Percentiles rank a stretch among this genome's conserved stretches.
Conservation (phyloP, 2,888 invertebrate species). For the Scaptomyza polygonia region DNA sequence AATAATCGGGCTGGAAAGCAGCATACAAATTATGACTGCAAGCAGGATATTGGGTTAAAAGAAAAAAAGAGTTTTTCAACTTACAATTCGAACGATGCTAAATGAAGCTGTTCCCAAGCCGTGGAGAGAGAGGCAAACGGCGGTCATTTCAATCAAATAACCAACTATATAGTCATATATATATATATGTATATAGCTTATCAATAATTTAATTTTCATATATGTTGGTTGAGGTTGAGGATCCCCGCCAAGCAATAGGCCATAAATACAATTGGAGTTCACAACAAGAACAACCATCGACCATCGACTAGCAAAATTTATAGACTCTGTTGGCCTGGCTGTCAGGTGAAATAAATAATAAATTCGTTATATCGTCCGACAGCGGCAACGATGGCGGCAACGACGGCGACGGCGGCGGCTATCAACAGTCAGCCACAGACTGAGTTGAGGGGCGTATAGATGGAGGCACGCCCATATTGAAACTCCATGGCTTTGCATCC, state of each 20-base stretch:
- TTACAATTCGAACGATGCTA: constrained; percentile 56
- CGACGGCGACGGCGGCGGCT: constrained; percentile 12
- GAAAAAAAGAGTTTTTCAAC: constrained; percentile 70
- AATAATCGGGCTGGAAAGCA: constrained; percentile 26
- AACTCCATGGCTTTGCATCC: constrained; percentile 21
- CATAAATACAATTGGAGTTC: constrained; percentile 54
- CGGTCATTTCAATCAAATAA: constrained; percentile 68
- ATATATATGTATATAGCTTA: constrained; percentile 41
- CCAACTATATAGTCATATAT: constrained; percentile 26
- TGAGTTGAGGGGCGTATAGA: constrained; percentile 62
- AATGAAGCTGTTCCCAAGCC: constrained; percentile 81
- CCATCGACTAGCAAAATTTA: constrained; percentile 80
- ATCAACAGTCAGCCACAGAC: constrained; percentile 28
- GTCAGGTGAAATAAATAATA: constrained; percentile 85
- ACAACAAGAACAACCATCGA: constrained; percentile 21
- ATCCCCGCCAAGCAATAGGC: constrained; percentile 43
- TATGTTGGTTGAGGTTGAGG: constrained; percentile 1
- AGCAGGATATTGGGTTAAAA: constrained; percentile 83
- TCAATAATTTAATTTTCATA: constrained; percentile 66
- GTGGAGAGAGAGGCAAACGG: not conserved
- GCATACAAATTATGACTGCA: constrained; percentile 78
- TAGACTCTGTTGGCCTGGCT: constrained; percentile 83
- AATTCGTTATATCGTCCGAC: constrained; percentile 82
- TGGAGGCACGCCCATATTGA: constrained; percentile 67
- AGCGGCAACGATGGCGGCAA: constrained; percentile 17